phyloP scores from a whole-genome alignment of 1,140 invertebrate species.

The Plutomurus gul region DNA sequence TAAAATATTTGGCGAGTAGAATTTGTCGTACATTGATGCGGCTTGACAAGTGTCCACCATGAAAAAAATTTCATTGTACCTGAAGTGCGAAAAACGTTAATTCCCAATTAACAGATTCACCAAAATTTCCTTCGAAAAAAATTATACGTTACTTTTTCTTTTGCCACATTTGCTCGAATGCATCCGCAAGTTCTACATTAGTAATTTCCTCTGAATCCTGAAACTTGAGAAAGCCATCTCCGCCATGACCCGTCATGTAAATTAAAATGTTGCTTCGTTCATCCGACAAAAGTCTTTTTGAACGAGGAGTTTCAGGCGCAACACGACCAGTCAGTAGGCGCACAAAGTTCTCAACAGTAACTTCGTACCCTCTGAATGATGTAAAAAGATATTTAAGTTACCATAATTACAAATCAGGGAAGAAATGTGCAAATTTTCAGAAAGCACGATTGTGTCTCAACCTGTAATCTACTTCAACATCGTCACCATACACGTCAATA shows the following conservation, averaged over 20 bases:
- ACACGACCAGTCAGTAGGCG: constrained; percentile 90
- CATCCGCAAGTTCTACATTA: constrained; percentile 97
- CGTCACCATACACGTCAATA: constrained; percentile 98
- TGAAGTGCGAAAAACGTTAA: constrained; percentile 58
- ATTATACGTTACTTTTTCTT: constrained; percentile 76
- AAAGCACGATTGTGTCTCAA: too few species aligned
- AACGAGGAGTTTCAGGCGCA: constrained; percentile 86
- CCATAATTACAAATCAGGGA: too few species aligned
- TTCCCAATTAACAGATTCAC: background rate
- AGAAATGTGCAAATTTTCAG: too few species aligned
- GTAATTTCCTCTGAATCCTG: constrained; percentile 99
- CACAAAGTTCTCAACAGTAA: constrained; percentile 98
- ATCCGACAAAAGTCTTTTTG: constrained; percentile 93
- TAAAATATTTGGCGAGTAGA: constrained; percentile 97
- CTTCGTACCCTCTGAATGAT: constrained; percentile 59
- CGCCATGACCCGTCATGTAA: constrained; percentile 96
- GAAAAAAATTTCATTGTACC: constrained; percentile 97
- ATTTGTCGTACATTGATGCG: constrained; percentile 96
- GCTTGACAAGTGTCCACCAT: constrained; percentile 99
- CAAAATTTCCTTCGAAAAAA: background rate
- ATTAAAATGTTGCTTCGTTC: constrained; percentile 97
- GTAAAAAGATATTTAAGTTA: background rate
- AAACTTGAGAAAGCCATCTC: constrained; percentile 98
- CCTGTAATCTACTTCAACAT: constrained; percentile 99
- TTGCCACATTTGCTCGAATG: constrained; percentile 99